Base-by-base conservation (phyloP, 2,888 invertebrate species). In the Lasioglossum pauxillum region DNA sequence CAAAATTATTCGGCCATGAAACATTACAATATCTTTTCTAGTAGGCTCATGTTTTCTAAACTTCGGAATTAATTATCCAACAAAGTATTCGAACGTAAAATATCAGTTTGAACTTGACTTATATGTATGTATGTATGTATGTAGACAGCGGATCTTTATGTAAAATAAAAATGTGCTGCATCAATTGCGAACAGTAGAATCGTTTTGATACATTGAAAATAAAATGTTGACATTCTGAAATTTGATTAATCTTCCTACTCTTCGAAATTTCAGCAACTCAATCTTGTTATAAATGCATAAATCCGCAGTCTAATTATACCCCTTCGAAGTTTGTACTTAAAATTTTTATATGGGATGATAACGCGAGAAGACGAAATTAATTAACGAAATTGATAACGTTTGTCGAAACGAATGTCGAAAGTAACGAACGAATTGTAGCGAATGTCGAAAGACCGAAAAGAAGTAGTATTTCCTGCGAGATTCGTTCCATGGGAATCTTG, bases 401-500 rank as follows among this genome's bases (percentile, higher is more conserved):
- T 31, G 1, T 31, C 1, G 31, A 31, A 80, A 80, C 72, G 69
- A 14, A 80, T 31, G 1, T 31, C 1, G 31, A 31, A 31, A 1
- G 1, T 31, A 31, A 31, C 31, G 31, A 31, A 31, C 31, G 31
- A 31, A 31, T 31, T 31, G 31, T 2, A 31, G 2, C 31, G 31
- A 84, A 76, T 69, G 67, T n/a, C 35, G 77, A 87, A 83, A 77
- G 75, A 75, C 67, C 80, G 71, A 74, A 87, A 76, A 67, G 75
- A 44, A 85, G 35, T 71, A 38, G 35, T 71, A 38, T 69, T 60
- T 44, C 75, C 73, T 46, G 46, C 27, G 64, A 80, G 78, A 19
- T 78, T 60, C 69, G 67, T 87, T 83, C 73, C 83, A 60, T 35
- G 67, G 79, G 38, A 86, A 81, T 86, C 86, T 74, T 69, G 80